Evolutionary conservation across 2,113 vertebrate genomes (phyloP), one percentile per base, ranked within the genome.

Genomic region (Labeo rohita): DNA sequence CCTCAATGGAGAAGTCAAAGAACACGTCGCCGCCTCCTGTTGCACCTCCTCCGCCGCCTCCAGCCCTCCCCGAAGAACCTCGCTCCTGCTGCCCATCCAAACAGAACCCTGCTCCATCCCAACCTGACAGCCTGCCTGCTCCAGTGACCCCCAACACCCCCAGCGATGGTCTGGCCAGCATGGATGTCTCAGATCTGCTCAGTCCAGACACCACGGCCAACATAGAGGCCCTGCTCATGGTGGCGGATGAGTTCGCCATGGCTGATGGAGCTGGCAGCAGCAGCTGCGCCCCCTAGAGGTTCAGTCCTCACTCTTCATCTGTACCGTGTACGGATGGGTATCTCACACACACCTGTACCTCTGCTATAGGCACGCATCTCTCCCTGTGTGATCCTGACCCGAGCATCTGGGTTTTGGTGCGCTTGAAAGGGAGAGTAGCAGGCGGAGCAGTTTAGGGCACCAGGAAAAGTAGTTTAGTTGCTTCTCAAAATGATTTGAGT

Each of bases 111-210:
- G 89, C 88, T 63, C 80, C 87, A 86, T 59, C 50, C 84, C 68
- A 89, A 70, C 39, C 78, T 43, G 49, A 89, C 89, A 52, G 77
- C 2, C 84, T 90, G 4, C 81, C 93, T 7, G 61, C 88, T 77
- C 87, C 92, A 49, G 21, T 82, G 83, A 78, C 87, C 50, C 23
- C 83, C 43, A 87, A 93, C 89, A 89, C 94, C 70, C 92, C 95
- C 83, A 92, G 94, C 66, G 95, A 97, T 86, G 94, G 93, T 0
- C 93, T 98, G 92, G 93, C 96, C 94, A 96, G 94, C 92, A 97
- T 98, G 95, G 96, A 99, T 87, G 93, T 98, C 84, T 97, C 97
- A 0, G 96, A 97, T 92, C 98, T 98, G 89, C 95, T 98, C 82
- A 97, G 95, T 92, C 96, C 96, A 1, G 96, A 95, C 88, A 95